Base-by-base conservation (phyloP, 2,113 vertebrate species). In the Cinclus cinclus region DNA sequence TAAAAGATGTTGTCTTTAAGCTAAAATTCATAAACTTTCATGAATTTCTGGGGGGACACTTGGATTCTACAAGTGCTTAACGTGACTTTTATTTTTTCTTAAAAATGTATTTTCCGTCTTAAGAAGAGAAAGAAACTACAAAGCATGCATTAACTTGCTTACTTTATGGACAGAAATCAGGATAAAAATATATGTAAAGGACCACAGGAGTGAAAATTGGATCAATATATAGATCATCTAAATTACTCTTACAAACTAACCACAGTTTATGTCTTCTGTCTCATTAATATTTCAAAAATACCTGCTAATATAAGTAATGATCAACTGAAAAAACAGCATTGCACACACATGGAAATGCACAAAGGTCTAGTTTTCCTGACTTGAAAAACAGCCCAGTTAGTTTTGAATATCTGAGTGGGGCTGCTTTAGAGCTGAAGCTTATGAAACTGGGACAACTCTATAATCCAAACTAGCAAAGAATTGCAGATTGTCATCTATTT, bases 221-320 rank as follows among this genome's bases (percentile, higher is more conserved):
- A 49, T 0, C 39, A 4, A 24, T 3, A 44, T 9, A 28, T 9
- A 35, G 1, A 21, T 55, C 3, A 64, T 21, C 15, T 33, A 76
- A 13, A 37, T 47, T 59, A 47, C 2, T 73, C 5, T 52, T 60
- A 60, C 16, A 69, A 55, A 64, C 14, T 31, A 31, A 70, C 42
- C 8, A 13, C 6, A 47, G 14, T 59, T 76, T 46, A 35, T 25
- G 7, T 63, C 35, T 68, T 68, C 56, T 23, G 3, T 65, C 11
- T 94, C 11, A 52, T 59, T 39, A 73, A 67, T 2, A 1, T 56
- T 50, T 77, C 1, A 63, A 80, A 67, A 71, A 64, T 15, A 35
- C 76, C 25, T 69, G 10, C 39, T 89, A 27, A 73, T 73, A 71
- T 35, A 50, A 13, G 5, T 55, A 83, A 59, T 9, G 6, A 80